These are phyloP conservation scores for Hyphantria cunea DNA, from an alignment of 1,140 invertebrate genomes.

Conservation along the genomic window DNA sequence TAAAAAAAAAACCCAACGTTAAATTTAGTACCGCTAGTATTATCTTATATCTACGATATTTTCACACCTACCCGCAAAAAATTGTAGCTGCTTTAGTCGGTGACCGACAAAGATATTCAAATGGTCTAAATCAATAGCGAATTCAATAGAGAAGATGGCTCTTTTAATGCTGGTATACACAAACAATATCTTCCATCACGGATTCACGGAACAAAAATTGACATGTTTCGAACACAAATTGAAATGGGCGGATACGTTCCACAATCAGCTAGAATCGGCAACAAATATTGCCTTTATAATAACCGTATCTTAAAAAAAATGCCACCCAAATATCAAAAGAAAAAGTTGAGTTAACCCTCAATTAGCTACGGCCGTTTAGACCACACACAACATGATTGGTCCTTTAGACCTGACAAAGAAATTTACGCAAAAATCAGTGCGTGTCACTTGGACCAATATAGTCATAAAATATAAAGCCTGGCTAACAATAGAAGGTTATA, in stretches of 20 bases:
- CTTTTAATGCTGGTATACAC: too few relatives aligned
- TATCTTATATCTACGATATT: too few relatives aligned
- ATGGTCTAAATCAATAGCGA: too few relatives aligned
- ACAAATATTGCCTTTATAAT: slow-evolving; percentile 4
- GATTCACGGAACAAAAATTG: not conserved
- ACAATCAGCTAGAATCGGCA: slow-evolving; percentile 9
- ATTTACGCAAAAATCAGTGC: slow-evolving; percentile 36
- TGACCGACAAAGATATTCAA: too few relatives aligned
- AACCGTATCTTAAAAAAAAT: slow-evolving; percentile 26
- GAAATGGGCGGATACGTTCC: slow-evolving; percentile 4
- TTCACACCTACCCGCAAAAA: too few relatives aligned
- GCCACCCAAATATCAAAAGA: slow-evolving; percentile 38
- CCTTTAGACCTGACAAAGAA: slow-evolving; percentile 31
- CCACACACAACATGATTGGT: slow-evolving; percentile 44
- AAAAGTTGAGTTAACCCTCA: slow-evolving; percentile 34
- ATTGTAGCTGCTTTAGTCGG: too few relatives aligned
- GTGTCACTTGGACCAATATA: slow-evolving; percentile 51
- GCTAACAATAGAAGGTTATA: slow-evolving; percentile 48
- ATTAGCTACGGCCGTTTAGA: slow-evolving; percentile 45
- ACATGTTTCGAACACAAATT: slow-evolving; percentile 9
- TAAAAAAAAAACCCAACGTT: too few relatives aligned
- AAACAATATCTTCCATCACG: too few relatives aligned
- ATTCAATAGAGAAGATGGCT: too few relatives aligned
- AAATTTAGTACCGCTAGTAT: too few relatives aligned
- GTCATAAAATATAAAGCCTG: slow-evolving; percentile 51